Evolutionary conservation across 2,888 invertebrate genomes (phyloP), one percentile per base, ranked within the genome.

Genomic region (Lottia scabra): DNA sequence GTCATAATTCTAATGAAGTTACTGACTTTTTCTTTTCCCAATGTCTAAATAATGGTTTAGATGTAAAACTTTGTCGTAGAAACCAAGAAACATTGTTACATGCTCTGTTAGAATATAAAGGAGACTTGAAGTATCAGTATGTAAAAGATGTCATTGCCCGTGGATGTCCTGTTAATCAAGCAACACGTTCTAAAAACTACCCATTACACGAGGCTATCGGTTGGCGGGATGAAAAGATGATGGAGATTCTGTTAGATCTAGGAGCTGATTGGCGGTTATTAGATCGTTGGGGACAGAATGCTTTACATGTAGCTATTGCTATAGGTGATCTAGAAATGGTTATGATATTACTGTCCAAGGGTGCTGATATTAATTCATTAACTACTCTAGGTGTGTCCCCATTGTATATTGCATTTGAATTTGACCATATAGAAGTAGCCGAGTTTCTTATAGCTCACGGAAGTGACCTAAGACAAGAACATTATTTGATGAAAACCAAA

Each of bases 281-380:
- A 63, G 69, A 69, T n/a, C 62, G 69, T 6, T 69, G 69, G 69
- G 69, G 69, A 63, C 69, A 69, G 12, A 69, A 69, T 13, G 69
- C 69, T 44, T 30, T 69, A 12, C 69, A 69, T 44, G 63, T 69
- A 19, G 64, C 63, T 16, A 63, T 63, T 23, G 63, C 69, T 19
- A 43, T 45, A 10, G 69, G 64, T 19, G 45, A 19, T 27, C 6
- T 44, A 27, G 45, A 64, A n/a, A 64, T 56, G 19, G 63, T 63
- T n/a, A 63, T 45, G 27, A 43, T 63, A 8, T 63, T 69, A 19
- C 69, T 69, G 10, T 38, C 43, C 13, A 26, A 43, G 15, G 69
- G 69, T 4, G 69, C 69, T 1, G 69, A 63, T 30, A 69, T 69
- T 13, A 56, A 69, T n/a, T 69, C 69, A 8, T 27, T 56, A 27